Conservation (phyloP, 2,888 invertebrate species). For the Sphaeridia pumilis region DNA sequence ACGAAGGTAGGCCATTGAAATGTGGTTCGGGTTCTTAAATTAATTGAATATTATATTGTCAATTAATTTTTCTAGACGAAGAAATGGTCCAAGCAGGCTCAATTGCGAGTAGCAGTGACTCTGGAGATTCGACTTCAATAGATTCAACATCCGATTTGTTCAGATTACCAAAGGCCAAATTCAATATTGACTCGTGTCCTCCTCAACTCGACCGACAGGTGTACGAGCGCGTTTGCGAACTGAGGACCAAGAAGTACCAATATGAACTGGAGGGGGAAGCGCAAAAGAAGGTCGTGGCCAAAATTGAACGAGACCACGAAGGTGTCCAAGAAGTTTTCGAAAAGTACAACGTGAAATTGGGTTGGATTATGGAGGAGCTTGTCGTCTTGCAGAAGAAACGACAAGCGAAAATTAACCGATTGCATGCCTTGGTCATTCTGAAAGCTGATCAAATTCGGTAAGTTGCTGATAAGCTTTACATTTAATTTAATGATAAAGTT, state of each 20-base stretch:
- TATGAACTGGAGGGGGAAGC: constrained; percentile 24
- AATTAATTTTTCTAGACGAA: no score
- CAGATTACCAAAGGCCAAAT: constrained; percentile 24
- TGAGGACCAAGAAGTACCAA: constrained; percentile 21
- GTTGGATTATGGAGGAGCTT: constrained; percentile 29
- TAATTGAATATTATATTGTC: no score
- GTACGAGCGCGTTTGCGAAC: constrained; percentile 25
- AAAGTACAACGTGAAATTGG: constrained; percentile 22
- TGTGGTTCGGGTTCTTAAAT: no score
- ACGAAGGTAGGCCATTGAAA: no score
- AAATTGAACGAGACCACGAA: constrained; percentile 18
- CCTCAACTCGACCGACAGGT: constrained; percentile 23
- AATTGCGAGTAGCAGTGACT: constrained; percentile 18
- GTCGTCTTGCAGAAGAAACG: constrained; percentile 50
- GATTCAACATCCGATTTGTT: constrained; percentile 29
- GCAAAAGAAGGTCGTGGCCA: constrained; percentile 24
- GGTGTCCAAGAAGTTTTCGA: constrained; percentile 22
- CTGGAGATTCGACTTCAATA: constrained; percentile 23
- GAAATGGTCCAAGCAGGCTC: background rate
- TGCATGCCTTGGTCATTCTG: constrained; percentile 56
- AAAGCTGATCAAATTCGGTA: constrained; percentile 57
- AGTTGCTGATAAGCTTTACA: constrained; percentile 37
- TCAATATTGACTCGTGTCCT: constrained; percentile 30
- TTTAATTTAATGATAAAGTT: no score
- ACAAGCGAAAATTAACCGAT: constrained; percentile 65